Evolutionary conservation across 2,113 vertebrate genomes (phyloP).

Genomic region (Cercocebus atys): DNA sequence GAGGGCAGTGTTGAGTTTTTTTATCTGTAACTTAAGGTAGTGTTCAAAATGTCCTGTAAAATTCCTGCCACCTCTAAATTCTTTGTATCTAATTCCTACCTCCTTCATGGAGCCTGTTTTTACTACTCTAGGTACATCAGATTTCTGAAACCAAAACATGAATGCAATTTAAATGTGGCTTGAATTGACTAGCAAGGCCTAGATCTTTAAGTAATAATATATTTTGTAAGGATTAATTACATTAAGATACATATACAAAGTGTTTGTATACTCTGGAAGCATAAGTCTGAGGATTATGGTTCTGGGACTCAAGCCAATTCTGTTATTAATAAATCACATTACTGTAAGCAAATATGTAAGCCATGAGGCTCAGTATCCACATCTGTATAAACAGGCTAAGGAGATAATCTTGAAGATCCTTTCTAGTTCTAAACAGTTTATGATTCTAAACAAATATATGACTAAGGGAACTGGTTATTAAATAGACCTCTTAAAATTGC

Average conservation of each 20-base stretch:
- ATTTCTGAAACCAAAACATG: slow-evolving; percentile 62
- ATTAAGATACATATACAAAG: background rate
- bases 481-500: slow-evolving; percentile 35
- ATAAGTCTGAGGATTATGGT: background rate
- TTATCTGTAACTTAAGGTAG: background rate
- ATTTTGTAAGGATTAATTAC: background rate
- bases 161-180: slow-evolving; percentile 51
- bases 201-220: slow-evolving; percentile 23
- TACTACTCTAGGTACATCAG: slow-evolving; percentile 47
- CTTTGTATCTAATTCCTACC: slow-evolving; percentile 43
- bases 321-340: background rate
- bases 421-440: background rate
- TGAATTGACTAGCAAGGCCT: background rate
- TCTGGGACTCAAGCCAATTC: background rate
- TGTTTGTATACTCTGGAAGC: background rate
- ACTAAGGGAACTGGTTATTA: background rate
- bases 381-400: background rate
- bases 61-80: slow-evolving; percentile 33
- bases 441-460: background rate
- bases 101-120: slow-evolving; percentile 42
- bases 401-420: background rate
- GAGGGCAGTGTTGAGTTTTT: background rate
- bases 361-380: background rate
- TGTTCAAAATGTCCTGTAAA: background rate
- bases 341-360: background rate